These are phyloP conservation scores for Acrossocheilus wenchowensis DNA, from an alignment of 2,797 vertebrate species.

Conservation along the genomic window DNA sequence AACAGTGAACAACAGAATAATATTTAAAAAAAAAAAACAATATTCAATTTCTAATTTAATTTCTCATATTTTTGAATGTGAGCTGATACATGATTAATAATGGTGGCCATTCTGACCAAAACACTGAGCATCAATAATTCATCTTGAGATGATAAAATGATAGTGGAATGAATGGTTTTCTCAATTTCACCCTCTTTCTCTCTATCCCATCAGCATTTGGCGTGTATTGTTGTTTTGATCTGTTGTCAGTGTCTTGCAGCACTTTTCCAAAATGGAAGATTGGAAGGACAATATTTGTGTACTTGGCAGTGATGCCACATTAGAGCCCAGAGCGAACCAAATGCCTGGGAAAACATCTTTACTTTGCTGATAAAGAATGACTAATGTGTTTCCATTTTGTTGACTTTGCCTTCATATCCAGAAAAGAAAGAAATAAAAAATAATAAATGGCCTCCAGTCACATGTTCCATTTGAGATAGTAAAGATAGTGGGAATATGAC, in stretches of 20 bases:
- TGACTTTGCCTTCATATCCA: not conserved
- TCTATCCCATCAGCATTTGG: slow-evolving; percentile 17
- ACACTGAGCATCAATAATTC: slow-evolving; percentile 55
- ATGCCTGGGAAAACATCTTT: not conserved
- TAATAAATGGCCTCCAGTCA: not conserved
- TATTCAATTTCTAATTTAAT: slow-evolving; percentile 42
- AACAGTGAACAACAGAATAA: not conserved
- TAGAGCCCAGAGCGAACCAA: not conserved
- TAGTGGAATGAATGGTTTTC: not conserved
- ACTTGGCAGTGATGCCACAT: slow-evolving; percentile 10
- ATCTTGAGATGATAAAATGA: slow-evolving; percentile 44
- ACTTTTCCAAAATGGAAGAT: slow-evolving; percentile 17
- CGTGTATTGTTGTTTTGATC: slow-evolving; percentile 35
- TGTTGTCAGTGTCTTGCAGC: slow-evolving; percentile 8
- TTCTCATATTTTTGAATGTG: slow-evolving; percentile 32
- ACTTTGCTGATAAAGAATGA: slow-evolving; percentile 10
- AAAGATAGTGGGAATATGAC: not conserved
- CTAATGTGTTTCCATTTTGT: slow-evolving; percentile 17
- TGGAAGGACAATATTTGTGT: slow-evolving; percentile 1
- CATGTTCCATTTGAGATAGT: not conserved
- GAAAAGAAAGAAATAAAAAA: no score
- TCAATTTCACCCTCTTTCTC: slow-evolving; percentile 3
- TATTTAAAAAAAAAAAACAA: not conserved
- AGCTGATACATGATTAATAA: slow-evolving; percentile 47
- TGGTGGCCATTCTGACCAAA: slow-evolving; percentile 40